Evolutionary conservation across 2,888 invertebrate genomes (phyloP), one percentile per base, ranked within the genome.

Genomic region (Leptopterna dolabrata): DNA sequence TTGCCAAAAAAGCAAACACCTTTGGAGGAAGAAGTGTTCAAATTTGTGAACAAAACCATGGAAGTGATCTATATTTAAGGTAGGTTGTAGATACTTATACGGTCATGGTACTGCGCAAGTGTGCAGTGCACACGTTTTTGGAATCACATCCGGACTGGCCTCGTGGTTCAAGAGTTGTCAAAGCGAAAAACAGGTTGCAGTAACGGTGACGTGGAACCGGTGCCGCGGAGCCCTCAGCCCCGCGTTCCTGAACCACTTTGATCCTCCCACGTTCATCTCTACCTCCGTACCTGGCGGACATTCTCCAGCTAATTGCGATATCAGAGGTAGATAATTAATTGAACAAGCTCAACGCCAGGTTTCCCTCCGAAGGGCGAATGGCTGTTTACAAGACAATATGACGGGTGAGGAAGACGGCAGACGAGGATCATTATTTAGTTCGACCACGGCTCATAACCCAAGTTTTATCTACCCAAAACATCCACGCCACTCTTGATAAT

Each of bases 341-440:
- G 63, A 63, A 63, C 63, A 63, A 24, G 24, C 63, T n/a, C 63
- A 63, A 63, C 63, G 63, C 63, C 63, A 63, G 63, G 63, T 63
- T 63, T 24, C 24, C 24, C 27, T 19, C 36, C 36, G 36, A 36
- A 36, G 36, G 36, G 19, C 55, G 55, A n/a, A 55, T 16, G 55
- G n/a, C n/a, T 63, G 63, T 63, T 24, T 24, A 63, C 63, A 19
- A 63, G 63, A 63, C 63, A 51, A 51, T 51, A 63, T 63, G 63
- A 63, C 63, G 7, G 51, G 6, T 6, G 63, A 0, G n/a, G 9
- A 63, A 63, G 2, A n/a, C n/a, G 43, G 55, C 55, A 2, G 19
- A 63, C 27, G 63, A 27, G 55, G 55, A 55, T 19, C 3, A n/a
- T 55, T 55, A 19, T 19, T n/a, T 55, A 55, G 7, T 55, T 55